Evolutionary conservation across 2,888 invertebrate genomes (phyloP), one percentile per base, ranked within the genome.

Genomic region (Drosophila lacicola): DNA sequence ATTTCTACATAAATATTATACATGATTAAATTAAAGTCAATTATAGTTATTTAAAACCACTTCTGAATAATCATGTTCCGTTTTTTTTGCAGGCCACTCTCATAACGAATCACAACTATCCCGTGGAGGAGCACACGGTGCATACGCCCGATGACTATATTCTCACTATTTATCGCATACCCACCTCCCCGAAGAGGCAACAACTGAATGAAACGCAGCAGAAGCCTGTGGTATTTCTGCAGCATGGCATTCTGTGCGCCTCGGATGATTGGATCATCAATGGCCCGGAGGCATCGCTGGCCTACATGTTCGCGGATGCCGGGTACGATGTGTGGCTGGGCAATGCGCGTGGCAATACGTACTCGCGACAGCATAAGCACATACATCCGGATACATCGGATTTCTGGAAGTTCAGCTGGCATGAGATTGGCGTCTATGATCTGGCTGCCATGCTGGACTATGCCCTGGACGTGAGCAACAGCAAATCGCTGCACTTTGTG

Each of bases 261-360:
- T 95, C 96, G 0, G 94, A 95, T 9, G 95, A 95, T 85, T 97
- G 95, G 94, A 93, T 97, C 4, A 91, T 96, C 44, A 95, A 95
- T 90, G 95, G 95, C 0, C 95, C 95, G 0, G 94, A 94, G 39
- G 93, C 94, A 0, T 93, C 94, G 3, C 67, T 92, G 33, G 91
- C 91, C 0, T 92, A 90, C 50, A 87, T 92, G 72, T 88, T 96
- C 21, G 95, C 95, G 2, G 95, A 96, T 81, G 93, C 93, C 72
- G 96, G 95, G 2, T 96, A 94, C 76, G 96, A 96, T 74, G 96
- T 96, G 0, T 97, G 97, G 97, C 90, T 97, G 91, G 96, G 96
- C 0, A 97, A 97, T 88, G 94, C 94, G 6, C 94, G 97, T 4
- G 97, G 90, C 13, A 96, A 95, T 82, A 93, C 93, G 1, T 95